Conservation (phyloP, 2,797 vertebrate species). For the Scomberomorus guttatus region DNA sequence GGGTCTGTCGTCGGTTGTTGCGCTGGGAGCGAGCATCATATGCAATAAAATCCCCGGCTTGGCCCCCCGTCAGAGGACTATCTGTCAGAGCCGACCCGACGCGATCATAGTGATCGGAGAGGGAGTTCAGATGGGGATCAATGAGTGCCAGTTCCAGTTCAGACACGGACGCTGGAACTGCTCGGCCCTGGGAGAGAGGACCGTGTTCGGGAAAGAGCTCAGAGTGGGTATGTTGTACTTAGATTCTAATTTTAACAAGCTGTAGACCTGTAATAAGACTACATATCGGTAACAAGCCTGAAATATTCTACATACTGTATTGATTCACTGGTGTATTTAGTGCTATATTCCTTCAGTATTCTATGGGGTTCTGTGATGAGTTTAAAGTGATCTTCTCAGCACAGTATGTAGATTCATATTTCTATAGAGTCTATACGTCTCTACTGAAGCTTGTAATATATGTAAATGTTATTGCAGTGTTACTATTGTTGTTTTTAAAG, state of each 20-base stretch:
- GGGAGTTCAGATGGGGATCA: constrained; percentile 97
- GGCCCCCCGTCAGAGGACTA: constrained; percentile 95
- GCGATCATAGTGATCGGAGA: constrained; percentile 98
- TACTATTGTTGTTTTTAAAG: not conserved
- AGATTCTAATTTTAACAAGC: constrained; percentile 21
- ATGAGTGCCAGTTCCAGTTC: constrained; percentile 98
- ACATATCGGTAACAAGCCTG: too few species aligned
- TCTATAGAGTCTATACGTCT: not conserved
- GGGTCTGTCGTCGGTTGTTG: constrained; percentile 96
- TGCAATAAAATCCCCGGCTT: constrained; percentile 98
- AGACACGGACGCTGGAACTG: constrained; percentile 97
- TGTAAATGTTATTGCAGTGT: not conserved
- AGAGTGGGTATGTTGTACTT: constrained; percentile 94
- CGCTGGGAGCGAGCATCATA: constrained; percentile 97
- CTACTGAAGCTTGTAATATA: not conserved
- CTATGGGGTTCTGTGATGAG: not conserved
- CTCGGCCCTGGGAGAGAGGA: constrained; percentile 96
- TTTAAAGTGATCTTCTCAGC: not conserved
- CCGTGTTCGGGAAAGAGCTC: constrained; percentile 98
- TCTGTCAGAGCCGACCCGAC: constrained; percentile 98
- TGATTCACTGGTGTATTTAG: too few species aligned
- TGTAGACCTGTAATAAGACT: too few species aligned
- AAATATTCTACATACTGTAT: too few species aligned
- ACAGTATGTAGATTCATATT: not conserved
- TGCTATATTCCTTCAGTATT: not conserved